A percentile compares a stretch with the other conserved stretches of the same genome.
Evolutionary conservation across 2,113 vertebrate genomes (phyloP).

Genomic region (Furnarius figulus): DNA sequence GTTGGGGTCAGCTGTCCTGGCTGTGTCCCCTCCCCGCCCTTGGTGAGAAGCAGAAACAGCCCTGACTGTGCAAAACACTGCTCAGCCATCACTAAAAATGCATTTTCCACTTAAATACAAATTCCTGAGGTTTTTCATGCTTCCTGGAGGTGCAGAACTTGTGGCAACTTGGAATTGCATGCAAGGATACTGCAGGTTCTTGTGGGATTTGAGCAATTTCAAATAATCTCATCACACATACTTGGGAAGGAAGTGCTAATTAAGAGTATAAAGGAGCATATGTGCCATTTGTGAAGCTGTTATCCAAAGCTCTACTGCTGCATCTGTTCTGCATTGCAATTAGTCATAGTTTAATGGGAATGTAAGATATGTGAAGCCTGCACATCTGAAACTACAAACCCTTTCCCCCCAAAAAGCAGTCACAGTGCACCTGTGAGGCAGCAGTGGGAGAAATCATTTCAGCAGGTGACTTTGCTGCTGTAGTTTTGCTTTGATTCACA

Average conservation of each 20-base stretch:
- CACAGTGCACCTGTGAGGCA: background rate
- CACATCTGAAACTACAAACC: background rate
- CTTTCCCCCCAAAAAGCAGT: background rate
- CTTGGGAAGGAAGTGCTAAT: slow-evolving; percentile 1
- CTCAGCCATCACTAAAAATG: background rate
- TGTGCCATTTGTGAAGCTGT: background rate
- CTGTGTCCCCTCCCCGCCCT: background rate
- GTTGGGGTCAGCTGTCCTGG: background rate
- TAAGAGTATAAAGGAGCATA: background rate
- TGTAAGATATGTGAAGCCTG: background rate
- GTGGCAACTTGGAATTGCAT: rapidly evolving
- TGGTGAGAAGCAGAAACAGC: background rate
- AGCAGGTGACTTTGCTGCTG: background rate
- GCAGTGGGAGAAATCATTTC: background rate
- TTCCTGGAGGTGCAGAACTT: background rate
- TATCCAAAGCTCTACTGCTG: background rate
- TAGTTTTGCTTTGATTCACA: background rate
- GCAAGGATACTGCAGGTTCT: background rate
- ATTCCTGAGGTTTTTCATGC: background rate
- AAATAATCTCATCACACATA: background rate
- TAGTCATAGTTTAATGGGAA: slow-evolving; percentile 10
- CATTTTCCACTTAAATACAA: too few relatives aligned
- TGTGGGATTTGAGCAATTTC: background rate
- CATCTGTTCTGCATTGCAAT: background rate
- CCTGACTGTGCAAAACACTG: background rate